Percentiles rank a stretch among this genome's conserved stretches.
These are phyloP conservation scores for Perca schrenkii DNA, from an alignment of 2,113 vertebrate genomes.

Conservation along the genomic window DNA sequence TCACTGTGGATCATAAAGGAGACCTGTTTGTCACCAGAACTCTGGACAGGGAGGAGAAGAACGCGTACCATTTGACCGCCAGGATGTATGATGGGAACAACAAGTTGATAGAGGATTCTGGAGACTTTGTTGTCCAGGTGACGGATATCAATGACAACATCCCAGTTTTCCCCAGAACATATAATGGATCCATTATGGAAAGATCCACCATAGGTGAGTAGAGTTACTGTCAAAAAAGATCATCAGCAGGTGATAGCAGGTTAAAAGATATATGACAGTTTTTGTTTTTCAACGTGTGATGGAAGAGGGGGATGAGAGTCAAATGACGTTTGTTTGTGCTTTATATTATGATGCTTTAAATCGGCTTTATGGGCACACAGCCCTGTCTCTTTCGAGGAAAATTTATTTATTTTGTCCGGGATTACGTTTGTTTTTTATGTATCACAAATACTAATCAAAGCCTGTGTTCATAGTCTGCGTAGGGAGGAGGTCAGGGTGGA, in stretches of 20 bases:
- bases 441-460: no score
- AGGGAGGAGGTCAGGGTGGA: neutral
- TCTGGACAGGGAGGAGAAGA: slow-evolving; percentile 91
- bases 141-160: slow-evolving; percentile 93
- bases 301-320: neutral
- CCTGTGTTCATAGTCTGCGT: no score
- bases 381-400: no score
- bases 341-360: neutral
- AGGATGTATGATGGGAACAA: slow-evolving; percentile 83
- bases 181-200: slow-evolving; percentile 89
- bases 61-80: slow-evolving; percentile 86
- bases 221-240: neutral
- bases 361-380: neutral
- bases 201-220: slow-evolving; percentile 87
- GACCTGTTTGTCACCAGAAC: slow-evolving; percentile 86
- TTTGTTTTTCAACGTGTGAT: neutral
- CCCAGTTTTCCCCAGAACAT: slow-evolving; percentile 86
- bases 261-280: neutral
- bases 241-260: neutral
- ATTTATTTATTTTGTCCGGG: no score
- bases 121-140: slow-evolving; percentile 89
- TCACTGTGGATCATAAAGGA: slow-evolving; percentile 87
- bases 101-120: slow-evolving; percentile 83
- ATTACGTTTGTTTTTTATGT: no score
- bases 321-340: neutral